These are phyloP conservation scores for Paracyprichromis sp. DNA, from an alignment of 2,113 vertebrate genomes.

Conservation along the genomic window DNA sequence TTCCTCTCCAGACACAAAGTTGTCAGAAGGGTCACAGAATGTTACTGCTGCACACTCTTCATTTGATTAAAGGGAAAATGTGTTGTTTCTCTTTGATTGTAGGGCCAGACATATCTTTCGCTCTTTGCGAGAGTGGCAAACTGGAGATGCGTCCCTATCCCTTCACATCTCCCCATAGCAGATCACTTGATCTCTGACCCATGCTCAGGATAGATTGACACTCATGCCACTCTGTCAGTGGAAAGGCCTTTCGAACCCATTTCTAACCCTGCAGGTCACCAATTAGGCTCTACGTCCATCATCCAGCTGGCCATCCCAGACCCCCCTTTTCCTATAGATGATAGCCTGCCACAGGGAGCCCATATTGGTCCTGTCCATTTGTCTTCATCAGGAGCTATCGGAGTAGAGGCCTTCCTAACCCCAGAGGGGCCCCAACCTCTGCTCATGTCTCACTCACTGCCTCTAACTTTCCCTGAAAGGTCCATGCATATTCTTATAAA, in stretches of 20 bases:
- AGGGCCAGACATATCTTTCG: not conserved
- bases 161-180: constrained; percentile 15
- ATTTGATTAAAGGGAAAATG: not conserved
- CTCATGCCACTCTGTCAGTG: constrained; percentile 39
- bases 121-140: not conserved
- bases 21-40: not conserved
- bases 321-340: constrained; percentile 37
- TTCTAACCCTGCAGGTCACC: constrained; percentile 55
- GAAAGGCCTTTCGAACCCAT: constrained; percentile 53
- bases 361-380: constrained; percentile 64
- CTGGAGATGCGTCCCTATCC: constrained; percentile 31
- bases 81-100: not conserved
- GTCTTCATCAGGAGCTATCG: constrained; percentile 73
- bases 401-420: constrained; percentile 24
- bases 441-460: constrained; percentile 33
- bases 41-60: not conserved
- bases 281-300: constrained; percentile 67
- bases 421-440: constrained; percentile 7
- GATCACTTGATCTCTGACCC: constrained; percentile 66
- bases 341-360: constrained; percentile 61
- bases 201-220: constrained; percentile 53
- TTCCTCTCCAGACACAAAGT: not conserved
- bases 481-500: constrained; percentile 45
- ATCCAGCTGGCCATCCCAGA: constrained; percentile 26
- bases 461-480: constrained; percentile 31